A percentile compares a stretch with the other conserved stretches of the same genome.
Evolutionary conservation across 2,797 vertebrate species (phyloP).

Genomic region (Morelia viridis): DNA sequence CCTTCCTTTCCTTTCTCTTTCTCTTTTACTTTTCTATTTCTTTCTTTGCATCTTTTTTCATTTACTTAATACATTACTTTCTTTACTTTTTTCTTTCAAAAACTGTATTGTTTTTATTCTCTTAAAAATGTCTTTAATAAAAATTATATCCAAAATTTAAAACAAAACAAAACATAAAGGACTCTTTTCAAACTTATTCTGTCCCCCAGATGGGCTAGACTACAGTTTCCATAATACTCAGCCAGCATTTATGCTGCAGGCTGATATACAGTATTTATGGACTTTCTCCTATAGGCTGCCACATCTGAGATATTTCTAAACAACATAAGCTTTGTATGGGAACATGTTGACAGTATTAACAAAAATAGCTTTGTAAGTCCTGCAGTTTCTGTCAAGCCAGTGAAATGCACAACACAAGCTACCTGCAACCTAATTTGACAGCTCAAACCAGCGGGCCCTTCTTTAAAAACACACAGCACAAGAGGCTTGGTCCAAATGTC

Average conservation of each 20-base stretch:
- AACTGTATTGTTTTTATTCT: background rate
- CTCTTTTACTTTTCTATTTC: background rate
- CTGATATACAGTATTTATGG: background rate
- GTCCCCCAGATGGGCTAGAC: background rate
- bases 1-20: background rate
- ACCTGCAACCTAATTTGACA: background rate
- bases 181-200: background rate
- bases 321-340: background rate
- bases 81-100: background rate
- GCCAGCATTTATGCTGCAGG: background rate
- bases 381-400: background rate
- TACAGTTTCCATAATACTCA: background rate
- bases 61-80: background rate
- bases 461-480: background rate
- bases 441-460: background rate
- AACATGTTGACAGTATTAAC: background rate
- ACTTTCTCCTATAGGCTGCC: background rate
- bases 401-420: background rate
- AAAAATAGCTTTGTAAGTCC: background rate
- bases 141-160: background rate
- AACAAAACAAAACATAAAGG: background rate
- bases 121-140: background rate
- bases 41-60: background rate
- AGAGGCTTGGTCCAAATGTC: background rate
- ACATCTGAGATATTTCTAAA: background rate